Conservation (phyloP, 2,888 invertebrate genomes). For the Marasmarcha lunaedactyla region DNA sequence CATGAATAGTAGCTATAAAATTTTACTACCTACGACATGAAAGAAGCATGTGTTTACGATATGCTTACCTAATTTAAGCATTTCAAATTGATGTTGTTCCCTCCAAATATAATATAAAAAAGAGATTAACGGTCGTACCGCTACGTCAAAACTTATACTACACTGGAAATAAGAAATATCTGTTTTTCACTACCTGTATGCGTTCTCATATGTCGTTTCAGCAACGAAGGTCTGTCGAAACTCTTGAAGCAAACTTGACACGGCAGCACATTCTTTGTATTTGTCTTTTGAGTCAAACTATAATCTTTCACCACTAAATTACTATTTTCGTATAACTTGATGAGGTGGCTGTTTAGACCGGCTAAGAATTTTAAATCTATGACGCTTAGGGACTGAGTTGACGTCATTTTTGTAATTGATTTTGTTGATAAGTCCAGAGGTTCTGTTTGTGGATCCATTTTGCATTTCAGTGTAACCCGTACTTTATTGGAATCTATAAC, state of each 20-base stretch:
- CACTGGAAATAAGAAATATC: constrained; percentile 14
- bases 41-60: too few relatives aligned
- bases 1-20: too few relatives aligned
- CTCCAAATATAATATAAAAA: too few relatives aligned
- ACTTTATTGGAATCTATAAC: too few relatives aligned
- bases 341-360: constrained; percentile 49
- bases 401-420: constrained; percentile 15
- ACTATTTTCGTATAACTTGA: constrained; percentile 49
- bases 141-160: too few relatives aligned
- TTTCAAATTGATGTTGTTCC: too few relatives aligned
- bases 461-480: too few relatives aligned
- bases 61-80: too few relatives aligned
- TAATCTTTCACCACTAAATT: constrained; percentile 27
- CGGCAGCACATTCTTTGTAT: constrained; percentile 45
- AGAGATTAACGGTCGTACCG: too few relatives aligned
- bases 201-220: constrained; percentile 76
- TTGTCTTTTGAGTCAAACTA: constrained; percentile 17
- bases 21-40: too few relatives aligned
- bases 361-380: constrained; percentile 51
- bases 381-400: constrained; percentile 32
- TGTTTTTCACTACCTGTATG: too few relatives aligned
- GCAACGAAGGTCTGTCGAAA: constrained; percentile 76
- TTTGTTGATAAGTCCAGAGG: constrained; percentile 51
- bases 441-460: constrained; percentile 48
- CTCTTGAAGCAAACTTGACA: constrained; percentile 76